Conservation (phyloP, 1,140 invertebrate species). For the Saccostrea glomerata region DNA sequence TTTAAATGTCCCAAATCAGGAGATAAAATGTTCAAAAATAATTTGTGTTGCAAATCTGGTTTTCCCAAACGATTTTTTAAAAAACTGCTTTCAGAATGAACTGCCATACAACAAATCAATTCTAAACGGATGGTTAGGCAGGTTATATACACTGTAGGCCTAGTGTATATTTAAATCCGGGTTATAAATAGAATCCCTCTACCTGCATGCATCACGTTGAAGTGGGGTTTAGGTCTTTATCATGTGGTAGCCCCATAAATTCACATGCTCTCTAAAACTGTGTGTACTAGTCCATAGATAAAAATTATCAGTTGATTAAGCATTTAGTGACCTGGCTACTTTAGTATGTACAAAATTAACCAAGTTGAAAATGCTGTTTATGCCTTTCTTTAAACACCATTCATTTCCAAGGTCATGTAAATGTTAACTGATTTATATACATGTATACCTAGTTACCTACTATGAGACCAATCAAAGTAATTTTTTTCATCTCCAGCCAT, state of each 20-base stretch:
- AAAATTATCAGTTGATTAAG: background rate
- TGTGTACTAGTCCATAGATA: background rate
- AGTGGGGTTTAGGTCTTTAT: background rate
- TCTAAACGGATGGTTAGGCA: background rate
- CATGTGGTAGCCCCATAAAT: background rate
- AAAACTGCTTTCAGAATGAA: background rate
- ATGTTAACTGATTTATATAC: too few relatives aligned
- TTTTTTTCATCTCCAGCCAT: too few relatives aligned
- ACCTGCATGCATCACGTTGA: background rate
- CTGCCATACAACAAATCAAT: background rate
- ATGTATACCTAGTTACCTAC: too few relatives aligned
- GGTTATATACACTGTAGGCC: background rate
- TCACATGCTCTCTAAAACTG: background rate
- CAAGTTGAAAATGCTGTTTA: too few relatives aligned
- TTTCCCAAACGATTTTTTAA: constrained; percentile 16
- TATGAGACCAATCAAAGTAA: too few relatives aligned
- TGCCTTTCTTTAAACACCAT: too few relatives aligned
- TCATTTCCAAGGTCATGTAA: too few relatives aligned
- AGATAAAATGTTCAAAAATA: background rate
- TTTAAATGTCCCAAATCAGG: background rate
- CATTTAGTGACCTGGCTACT: background rate
- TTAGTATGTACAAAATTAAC: background rate
- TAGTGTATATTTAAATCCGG: background rate
- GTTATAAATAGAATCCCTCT: constrained; percentile 4
- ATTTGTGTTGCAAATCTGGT: constrained; percentile 17